Base-by-base conservation (phyloP, 2,113 vertebrate genomes). In the human region DNA sequence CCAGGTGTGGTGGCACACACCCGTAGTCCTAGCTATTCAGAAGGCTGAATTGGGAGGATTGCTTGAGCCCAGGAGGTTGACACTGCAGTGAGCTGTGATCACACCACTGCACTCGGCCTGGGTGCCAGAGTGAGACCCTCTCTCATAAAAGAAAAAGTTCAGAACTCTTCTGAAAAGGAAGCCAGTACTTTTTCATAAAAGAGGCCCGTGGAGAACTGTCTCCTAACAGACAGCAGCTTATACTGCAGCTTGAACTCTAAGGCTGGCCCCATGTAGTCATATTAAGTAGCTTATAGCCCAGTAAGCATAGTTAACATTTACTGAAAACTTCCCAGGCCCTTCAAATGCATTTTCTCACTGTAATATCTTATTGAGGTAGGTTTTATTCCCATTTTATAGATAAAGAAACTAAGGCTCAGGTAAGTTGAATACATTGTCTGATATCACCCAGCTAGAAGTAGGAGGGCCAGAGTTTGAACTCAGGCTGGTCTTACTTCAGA, bases 401-500 rank as follows among this genome's bases (percentile, higher is more conserved):
- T 43, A 10, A 94, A 88, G 38, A 70, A 66, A 27, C 38, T 61
- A 52, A 79, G 52, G n/a, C 30, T 92, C 13, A n/a, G 83, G 27
- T 48, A 90, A 48, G 6, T 43, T 57, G 32, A 93, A 30, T 66
- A 38, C 25, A 68, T 38, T 35, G 18, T 76, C 45, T 11, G 14
- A 50, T 59, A 68, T 75, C 18, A 68, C 20, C 50, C 81, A 72
- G 35, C 72, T 17, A 32, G 27, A 64, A 93, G 20, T 68, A 8
- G 68, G 3, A 88, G 50, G 35, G 40, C 11, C 10, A 25, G 17
- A 40, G 64, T 75, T 81, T 85, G 50, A 82, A 59, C 57, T 35
- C 76, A 43, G 25, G 35, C n/a, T 82, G 61, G n/a, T 89, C 38
- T 92, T 68, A 70, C 45, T 57, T 93, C 81, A 82, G 20, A 75